Base-by-base conservation (phyloP, 1,140 invertebrate species). In the Calliphora vicina region DNA sequence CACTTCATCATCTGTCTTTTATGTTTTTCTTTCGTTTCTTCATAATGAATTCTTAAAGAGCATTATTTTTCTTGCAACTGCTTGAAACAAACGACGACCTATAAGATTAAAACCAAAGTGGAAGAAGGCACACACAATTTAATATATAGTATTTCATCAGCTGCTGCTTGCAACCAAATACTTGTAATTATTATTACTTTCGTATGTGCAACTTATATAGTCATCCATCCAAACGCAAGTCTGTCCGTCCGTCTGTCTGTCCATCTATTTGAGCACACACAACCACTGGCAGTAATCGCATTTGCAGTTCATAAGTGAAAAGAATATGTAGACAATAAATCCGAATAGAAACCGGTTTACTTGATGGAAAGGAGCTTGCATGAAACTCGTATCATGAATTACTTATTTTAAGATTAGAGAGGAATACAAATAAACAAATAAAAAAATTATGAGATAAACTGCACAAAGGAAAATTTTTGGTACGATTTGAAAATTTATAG, bases 111-210 rank as follows among this genome's bases (percentile, higher is more conserved):
- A 12, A n/a, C n/a, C n/a, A n/a, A n/a, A n/a, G n/a, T n/a, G 4
- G 25, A 67, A 23, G 25, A 57, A 57, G 0, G 15, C 12, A 57
- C 13, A 6, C 20, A 67, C n/a, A 20, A 23, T 23, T 8, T 23
- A 67, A 9, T 15, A 57, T 15, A 57, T 13, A 57, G 50, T 57
- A 57, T 57, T 57, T 20, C 20, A 67, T 67, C 61, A 67, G 61
- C 61, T 67, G 61, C 61, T 67, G n/a, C 20, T 67, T 67, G 61
- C 61, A 67, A 67, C 61, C 61, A 67, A 67, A 67, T 67, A 23
- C 20, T 67, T 67, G n/a, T 67, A 20, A 67, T 67, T 23, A 67
- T 57, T 57, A 57, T 57, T 57, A 15, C 5, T 1, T 10, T 35
- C 35, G 35, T 35, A 35, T 35, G 35, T 67, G 61, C 61, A 23